phyloP scores from a whole-genome alignment of 2,888 invertebrate species.

The Megastigmus dorsalis region DNA sequence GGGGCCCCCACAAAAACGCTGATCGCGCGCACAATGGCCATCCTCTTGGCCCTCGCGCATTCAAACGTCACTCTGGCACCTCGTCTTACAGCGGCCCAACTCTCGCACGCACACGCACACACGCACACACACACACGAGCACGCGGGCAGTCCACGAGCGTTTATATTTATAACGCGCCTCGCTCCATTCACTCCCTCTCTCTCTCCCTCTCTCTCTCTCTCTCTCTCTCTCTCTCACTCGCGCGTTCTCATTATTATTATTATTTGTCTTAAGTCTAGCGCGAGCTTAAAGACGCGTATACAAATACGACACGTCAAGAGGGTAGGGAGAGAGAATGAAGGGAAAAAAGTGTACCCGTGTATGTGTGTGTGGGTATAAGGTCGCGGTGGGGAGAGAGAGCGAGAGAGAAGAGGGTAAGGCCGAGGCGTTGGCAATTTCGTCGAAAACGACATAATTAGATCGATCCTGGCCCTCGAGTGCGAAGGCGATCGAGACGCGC shows the following conservation, averaged over 20 bases:
- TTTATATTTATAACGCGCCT: conserved; percentile 24
- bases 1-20: conserved; percentile 53
- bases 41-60: conserved; percentile 63
- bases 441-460: conserved; percentile 54
- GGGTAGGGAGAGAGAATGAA: not conserved
- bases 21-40: conserved; percentile 58
- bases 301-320: not conserved
- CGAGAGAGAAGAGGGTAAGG: too few relatives aligned
- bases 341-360: not conserved
- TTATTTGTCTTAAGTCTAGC: conserved; percentile 44
- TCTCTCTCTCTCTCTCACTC: not conserved
- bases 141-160: too few relatives aligned
- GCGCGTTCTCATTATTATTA: conserved; percentile 54
- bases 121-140: conserved; percentile 6
- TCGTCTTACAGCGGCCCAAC: conserved; percentile 67
- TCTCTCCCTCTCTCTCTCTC: conserved; percentile 15
- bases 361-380: not conserved
- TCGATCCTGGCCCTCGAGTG: conserved; percentile 42
- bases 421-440: conserved; percentile 45
- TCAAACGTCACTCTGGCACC: conserved; percentile 74
- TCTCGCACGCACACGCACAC: conserved; percentile 30
- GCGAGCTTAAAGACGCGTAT: not conserved
- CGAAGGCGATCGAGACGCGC: conserved; percentile 7
- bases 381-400: conserved; percentile 60
- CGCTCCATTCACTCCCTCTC: not conserved